These are phyloP conservation scores for Campylomormyrus tamandua DNA, from an alignment of 2,113 vertebrate genomes.

Conservation along the genomic window DNA sequence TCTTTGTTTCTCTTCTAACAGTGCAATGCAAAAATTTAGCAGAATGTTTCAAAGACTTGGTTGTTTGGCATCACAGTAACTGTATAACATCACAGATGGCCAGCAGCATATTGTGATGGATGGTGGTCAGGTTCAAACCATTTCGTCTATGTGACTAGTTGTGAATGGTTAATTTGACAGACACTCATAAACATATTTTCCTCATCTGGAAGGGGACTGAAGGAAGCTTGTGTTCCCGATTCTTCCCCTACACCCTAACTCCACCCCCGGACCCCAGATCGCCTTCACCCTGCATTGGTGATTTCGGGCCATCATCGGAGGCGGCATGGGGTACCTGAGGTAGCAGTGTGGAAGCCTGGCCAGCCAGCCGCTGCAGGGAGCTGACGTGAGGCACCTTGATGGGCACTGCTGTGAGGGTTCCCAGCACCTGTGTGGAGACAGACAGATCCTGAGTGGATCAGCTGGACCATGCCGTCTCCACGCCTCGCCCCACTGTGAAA, in stretches of 20 bases:
- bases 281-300: background rate
- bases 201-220: background rate
- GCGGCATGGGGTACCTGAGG: conserved; percentile 80
- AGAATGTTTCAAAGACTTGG: background rate
- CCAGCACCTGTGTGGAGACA: conserved; percentile 69
- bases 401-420: conserved; percentile 81
- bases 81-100: background rate
- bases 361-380: conserved; percentile 91
- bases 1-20: background rate
- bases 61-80: background rate
- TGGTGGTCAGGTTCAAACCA: background rate
- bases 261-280: background rate
- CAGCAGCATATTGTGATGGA: background rate
- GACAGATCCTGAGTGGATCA: background rate
- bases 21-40: background rate
- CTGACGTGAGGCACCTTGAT: conserved; percentile 97
- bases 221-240: background rate
- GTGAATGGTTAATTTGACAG: background rate
- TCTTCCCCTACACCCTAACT: background rate
- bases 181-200: background rate
- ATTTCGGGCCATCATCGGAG: background rate
- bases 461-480: too few relatives aligned
- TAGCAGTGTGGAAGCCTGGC: conserved; percentile 87
- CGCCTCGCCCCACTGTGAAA: background rate
- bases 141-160: background rate